phyloP scores from a whole-genome alignment of 2,888 invertebrate genomes.

The Mythimna albipuncta region DNA sequence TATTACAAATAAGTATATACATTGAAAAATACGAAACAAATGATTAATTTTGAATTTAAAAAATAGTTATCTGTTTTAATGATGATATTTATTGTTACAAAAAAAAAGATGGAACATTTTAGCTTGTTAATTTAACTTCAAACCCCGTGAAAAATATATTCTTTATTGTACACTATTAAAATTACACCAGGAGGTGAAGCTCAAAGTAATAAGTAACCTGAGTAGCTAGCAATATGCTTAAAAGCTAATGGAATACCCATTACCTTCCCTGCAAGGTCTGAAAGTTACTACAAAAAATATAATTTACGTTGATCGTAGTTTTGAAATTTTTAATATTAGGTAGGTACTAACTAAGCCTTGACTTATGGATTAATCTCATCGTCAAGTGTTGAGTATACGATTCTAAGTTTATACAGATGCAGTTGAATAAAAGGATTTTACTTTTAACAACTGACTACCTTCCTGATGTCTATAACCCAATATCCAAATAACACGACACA shows the following conservation, averaged over 20 bases:
- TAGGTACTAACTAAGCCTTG: not conserved
- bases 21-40: too few relatives aligned
- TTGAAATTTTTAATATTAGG: not conserved
- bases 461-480: too few relatives aligned
- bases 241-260: constrained; percentile 40
- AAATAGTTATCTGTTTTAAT: not conserved
- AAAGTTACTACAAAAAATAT: not conserved
- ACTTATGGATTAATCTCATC: not conserved
- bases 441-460: too few relatives aligned
- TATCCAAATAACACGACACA: too few relatives aligned
- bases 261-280: constrained; percentile 17
- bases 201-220: constrained; percentile 4
- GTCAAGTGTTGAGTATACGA: too few relatives aligned
- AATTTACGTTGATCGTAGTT: not conserved
- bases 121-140: not conserved
- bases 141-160: not conserved
- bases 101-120: not conserved
- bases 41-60: too few relatives aligned
- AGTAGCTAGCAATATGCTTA: constrained; percentile 6
- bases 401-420: too few relatives aligned
- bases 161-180: not conserved
- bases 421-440: too few relatives aligned
- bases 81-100: not conserved
- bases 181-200: not conserved
- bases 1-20: too few relatives aligned